Conservation (phyloP, 1,140 invertebrate genomes). For the Drosophila pruinosa region DNA sequence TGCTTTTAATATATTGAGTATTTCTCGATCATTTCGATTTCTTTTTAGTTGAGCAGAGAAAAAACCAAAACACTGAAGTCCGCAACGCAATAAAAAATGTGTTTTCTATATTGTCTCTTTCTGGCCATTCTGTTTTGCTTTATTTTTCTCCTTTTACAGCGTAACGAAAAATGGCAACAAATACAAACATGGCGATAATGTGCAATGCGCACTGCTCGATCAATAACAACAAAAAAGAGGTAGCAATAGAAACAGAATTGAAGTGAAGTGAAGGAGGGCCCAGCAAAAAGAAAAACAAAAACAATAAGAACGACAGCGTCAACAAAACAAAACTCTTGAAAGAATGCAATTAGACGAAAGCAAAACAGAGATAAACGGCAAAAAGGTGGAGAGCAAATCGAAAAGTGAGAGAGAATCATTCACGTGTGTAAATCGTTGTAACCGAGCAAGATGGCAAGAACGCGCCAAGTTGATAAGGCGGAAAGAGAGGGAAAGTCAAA, state of each 20-base stretch:
- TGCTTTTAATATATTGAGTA: not conserved
- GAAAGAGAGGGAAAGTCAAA: not conserved
- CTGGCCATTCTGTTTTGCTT: conserved; percentile 4
- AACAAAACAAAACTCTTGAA: conserved; percentile 34
- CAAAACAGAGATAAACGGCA: conserved; percentile 5
- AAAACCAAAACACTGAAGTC: not conserved
- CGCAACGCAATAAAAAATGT: conserved; percentile 42
- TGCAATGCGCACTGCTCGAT: conserved; percentile 57
- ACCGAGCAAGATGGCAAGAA: conserved; percentile 15
- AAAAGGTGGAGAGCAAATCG: not conserved
- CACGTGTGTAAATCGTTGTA: conserved; percentile 46
- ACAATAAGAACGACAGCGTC: conserved; percentile 40
- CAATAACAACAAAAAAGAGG: conserved; percentile 45
- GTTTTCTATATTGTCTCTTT: conserved; percentile 13
- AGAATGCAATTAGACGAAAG: conserved; percentile 39
- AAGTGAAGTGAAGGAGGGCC: not conserved
- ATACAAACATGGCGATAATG: conserved; percentile 77
- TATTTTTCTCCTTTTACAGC: conserved; percentile 34
- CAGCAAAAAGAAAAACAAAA: conserved; percentile 41
- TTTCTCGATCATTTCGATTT: not conserved
- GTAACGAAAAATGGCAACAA: conserved; percentile 69
- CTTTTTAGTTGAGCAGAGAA: not conserved
- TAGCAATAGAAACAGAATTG: not conserved
- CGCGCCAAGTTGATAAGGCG: conserved; percentile 15
- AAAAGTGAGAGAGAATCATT: conserved; percentile 14